Evolutionary conservation across 2,113 vertebrate genomes (phyloP), one percentile per base, ranked within the genome.

Genomic region (Oncorhynchus masou): DNA sequence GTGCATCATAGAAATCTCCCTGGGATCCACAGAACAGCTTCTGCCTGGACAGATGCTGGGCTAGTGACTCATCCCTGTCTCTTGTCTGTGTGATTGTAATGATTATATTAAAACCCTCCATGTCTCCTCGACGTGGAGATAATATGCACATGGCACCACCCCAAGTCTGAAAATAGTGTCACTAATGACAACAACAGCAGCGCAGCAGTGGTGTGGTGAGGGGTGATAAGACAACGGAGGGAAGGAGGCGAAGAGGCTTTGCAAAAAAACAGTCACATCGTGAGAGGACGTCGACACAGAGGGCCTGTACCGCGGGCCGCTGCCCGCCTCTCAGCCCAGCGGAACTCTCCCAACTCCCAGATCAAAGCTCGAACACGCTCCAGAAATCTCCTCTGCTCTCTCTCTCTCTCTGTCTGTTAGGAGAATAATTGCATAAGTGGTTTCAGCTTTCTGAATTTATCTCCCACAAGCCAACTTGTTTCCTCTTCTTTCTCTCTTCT

Each of bases 31-130:
- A 62, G 19, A 62, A 54, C 16, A 19, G 51, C 59, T 62, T 22
- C 29, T 68, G 65, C 22, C 66, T 39, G 29, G 66, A 34, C 51
- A 54, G 51, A 54, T 15, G 51, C 13, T 54, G n/a, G 59, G 59
- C 59, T 62, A 9, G 59, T 62, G 59, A 45, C 70, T 2, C 48
- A 54, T 34, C 70, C n/a, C 29, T 45, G 19, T 16, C 9, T 5
- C 71, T 57, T 57, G 5, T 27, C 29, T 15, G 57, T 31, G 54
- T 73, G 71, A 62, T 45, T 64, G 72, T 39, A 45, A 64, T 65
- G 62, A 74, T 74, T 48, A 65, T 19, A 74, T 74, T 73, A 45
- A 31, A 65, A 15, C 34, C 19, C 51, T 54, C 51, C 51, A 54
- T 3, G 72, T 62, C 70, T 65, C 25, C 59, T 64, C 13, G 2